Evolutionary conservation across 1,140 invertebrate species (phyloP).

Genomic region (Reticulitermes speratus): DNA sequence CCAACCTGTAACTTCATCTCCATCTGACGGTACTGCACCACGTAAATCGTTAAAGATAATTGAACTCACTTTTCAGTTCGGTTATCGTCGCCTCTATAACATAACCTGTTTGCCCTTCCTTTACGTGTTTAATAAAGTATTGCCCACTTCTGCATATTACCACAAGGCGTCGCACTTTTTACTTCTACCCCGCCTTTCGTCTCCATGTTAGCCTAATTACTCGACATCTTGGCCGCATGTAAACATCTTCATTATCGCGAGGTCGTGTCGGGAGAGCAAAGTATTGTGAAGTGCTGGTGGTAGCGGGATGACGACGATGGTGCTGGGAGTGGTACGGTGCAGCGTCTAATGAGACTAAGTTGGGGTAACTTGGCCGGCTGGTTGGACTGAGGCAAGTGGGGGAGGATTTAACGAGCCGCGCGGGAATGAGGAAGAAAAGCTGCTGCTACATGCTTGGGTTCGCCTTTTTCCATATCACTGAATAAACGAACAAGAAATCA

Average conservation of each 20-base stretch:
- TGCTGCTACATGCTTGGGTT: slow-evolving; percentile 28
- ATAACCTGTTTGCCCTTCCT: not conserved
- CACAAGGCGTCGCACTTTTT: not conserved
- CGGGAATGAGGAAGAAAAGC: slow-evolving; percentile 20
- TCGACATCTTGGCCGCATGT: slow-evolving; percentile 37
- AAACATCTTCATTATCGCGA: slow-evolving; percentile 40
- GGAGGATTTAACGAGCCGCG: slow-evolving; percentile 37
- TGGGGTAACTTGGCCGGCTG: slow-evolving; percentile 32
- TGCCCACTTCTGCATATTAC: not conserved
- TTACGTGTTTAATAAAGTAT: not conserved
- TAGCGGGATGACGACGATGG: not conserved
- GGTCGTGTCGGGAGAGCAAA: slow-evolving; percentile 35
- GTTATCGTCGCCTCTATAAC: slow-evolving; percentile 24
- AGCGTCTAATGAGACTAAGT: slow-evolving; percentile 20
- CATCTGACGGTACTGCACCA: not conserved
- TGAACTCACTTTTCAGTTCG: slow-evolving; percentile 29
- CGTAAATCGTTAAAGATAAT: not conserved
- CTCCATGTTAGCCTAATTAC: slow-evolving; percentile 34
- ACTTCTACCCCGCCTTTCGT: not conserved
- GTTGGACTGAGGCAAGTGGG: slow-evolving; percentile 30
- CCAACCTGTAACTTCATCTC: no score
- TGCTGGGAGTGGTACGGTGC: slow-evolving; percentile 20
- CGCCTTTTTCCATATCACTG: slow-evolving; percentile 47
- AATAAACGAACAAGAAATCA: slow-evolving; percentile 44
- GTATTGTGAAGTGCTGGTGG: slow-evolving; percentile 29